A percentile compares a stretch with the other conserved stretches of the same genome.
Conservation (phyloP, 2,113 vertebrate genomes). For the Varanus komodoensis region DNA sequence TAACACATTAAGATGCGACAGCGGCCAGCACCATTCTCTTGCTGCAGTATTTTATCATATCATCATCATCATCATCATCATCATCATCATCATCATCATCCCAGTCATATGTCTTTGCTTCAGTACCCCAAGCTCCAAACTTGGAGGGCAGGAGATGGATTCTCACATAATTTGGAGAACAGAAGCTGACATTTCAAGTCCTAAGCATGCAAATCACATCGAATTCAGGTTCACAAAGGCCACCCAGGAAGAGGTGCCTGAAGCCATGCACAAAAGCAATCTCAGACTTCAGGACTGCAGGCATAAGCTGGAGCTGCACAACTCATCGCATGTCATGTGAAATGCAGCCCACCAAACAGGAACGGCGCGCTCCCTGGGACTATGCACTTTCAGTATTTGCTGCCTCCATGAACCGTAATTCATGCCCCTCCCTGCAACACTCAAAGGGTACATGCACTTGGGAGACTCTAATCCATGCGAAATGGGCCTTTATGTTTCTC, state of each 20-base stretch:
- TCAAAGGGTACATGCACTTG: not conserved
- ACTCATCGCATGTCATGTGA: not conserved
- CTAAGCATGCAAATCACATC: not conserved
- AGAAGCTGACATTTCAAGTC: not conserved
- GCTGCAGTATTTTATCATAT: slow-evolving; percentile 39
- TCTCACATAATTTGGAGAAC: not conserved
- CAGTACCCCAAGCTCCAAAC: slow-evolving; percentile 35
- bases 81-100: too few species aligned
- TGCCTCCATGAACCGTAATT: not conserved
- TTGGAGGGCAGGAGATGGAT: slow-evolving; percentile 35
- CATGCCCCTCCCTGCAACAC: not conserved
- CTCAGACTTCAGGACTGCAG: not conserved
- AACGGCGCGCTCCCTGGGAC: not conserved
- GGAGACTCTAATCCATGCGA: not conserved
- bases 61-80: not conserved
- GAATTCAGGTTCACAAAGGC: not conserved
- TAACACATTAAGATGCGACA: slow-evolving; percentile 48
- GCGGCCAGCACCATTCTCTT: slow-evolving; percentile 13
- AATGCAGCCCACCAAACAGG: not conserved
- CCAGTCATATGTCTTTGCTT: not conserved
- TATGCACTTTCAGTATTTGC: not conserved
- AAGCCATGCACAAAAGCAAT: not conserved
- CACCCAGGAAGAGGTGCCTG: not conserved
- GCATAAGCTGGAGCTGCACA: not conserved
- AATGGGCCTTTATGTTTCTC: not conserved